Evolutionary conservation across 2,888 invertebrate genomes (phyloP), one percentile per base, ranked within the genome.

Genomic region (Thecophora atra): DNA sequence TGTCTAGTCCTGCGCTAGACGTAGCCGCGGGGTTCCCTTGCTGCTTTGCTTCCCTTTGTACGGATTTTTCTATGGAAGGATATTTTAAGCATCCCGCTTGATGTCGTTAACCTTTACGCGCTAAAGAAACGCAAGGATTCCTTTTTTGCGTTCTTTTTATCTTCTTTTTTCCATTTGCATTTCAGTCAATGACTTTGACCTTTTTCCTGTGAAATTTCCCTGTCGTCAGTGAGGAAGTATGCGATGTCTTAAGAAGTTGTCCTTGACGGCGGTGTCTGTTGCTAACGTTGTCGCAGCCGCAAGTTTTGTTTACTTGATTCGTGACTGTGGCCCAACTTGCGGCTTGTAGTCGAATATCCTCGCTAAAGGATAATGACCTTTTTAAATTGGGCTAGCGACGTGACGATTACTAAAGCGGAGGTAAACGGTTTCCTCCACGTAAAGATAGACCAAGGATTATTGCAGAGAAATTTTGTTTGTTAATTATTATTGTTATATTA

Each of bases 181-280:
- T 58, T 42, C 30, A 30, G 30, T 30, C 52, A 17, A 42, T 69
- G 58, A 69, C 68, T 42, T 69, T 68, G 68, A 68, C 68, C 58
- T 58, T 68, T 68, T 58, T 56, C 19, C 15, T 19, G 54, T 3
- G 24, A 26, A 28, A 11, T 26, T 24, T 26, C 24, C 24, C 26
- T 24, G 28, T 15, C 24, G 4, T n/a, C 11, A 21, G 56, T 13
- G 24, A 56, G 19, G 21, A 56, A 56, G 24, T 21, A n/a, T n/a
- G 67, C 21, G 54, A 51, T 54, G 21, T 17, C 17, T 19, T 19
- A 37, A 26, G 67, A 3, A 21, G 28, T 19, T 28, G 42, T 17
- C 44, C 28, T n/a, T 67, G 52, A 51, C 52, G 66, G 6, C 66
- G 21, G 21, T 17, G n/a, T 54, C 52, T 44, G 44, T 6, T 8